Evolutionary conservation across 2,888 invertebrate genomes (phyloP).

Genomic region (Ectobius pallidus): DNA sequence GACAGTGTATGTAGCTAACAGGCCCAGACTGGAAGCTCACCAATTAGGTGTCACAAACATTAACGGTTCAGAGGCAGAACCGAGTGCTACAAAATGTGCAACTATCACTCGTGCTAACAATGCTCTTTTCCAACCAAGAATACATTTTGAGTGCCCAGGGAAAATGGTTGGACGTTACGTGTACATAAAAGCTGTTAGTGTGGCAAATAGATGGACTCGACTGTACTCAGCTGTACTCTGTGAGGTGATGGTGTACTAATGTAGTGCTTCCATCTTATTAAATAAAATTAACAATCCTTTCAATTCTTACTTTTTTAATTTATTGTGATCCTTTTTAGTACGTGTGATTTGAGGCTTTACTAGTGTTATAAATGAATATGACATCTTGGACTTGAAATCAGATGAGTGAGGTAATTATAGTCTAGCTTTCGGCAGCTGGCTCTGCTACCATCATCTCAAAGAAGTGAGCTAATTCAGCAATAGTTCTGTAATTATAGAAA

Average conservation of each 20-base stretch:
- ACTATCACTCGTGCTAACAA: constrained; percentile 9
- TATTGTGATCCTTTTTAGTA: no score
- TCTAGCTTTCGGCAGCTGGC: no score
- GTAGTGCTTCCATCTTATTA: background rate
- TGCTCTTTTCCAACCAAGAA: constrained; percentile 13
- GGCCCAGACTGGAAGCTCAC: constrained; percentile 14
- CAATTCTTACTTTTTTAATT: no score
- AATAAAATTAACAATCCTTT: no score
- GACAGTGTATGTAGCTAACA: constrained; percentile 18
- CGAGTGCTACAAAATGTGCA: background rate
- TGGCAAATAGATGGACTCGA: constrained; percentile 18
- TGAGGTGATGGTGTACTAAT: constrained; percentile 20
- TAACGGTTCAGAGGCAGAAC: background rate
- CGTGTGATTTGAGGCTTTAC: no score
- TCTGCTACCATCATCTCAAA: no score
- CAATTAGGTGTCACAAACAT: background rate
- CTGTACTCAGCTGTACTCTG: constrained; percentile 16
- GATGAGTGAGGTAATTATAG: no score
- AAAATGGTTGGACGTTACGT: constrained; percentile 19
- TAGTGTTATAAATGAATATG: background rate
- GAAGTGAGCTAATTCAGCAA: no score
- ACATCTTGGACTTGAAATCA: no score
- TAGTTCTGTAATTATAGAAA: no score
- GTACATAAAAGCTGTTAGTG: constrained; percentile 16
- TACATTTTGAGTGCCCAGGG: constrained; percentile 13